Base-by-base conservation (phyloP, 1,140 invertebrate genomes). In the Zaprionus africanus region DNA sequence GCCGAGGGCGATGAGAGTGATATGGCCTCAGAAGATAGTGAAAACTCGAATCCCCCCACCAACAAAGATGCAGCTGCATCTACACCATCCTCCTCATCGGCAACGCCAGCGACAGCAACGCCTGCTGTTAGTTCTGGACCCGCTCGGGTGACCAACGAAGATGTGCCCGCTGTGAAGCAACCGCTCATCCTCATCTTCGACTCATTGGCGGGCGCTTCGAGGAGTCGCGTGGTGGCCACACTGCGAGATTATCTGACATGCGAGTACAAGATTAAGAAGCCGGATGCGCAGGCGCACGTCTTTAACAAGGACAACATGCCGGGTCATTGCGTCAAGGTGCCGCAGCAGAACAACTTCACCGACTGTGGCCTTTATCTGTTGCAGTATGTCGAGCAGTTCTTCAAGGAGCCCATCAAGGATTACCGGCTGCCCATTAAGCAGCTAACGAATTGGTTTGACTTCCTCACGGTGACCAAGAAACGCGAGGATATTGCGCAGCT, bases 311-410 rank as follows among this genome's bases (percentile, higher is more conserved):
- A 96, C 85, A 96, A 96, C 22, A 97, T 98, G 62, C 97, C 96
- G 90, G 98, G 98, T 4, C 95, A 95, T 58, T 95, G 95, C 83
- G 96, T 97, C 0, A 97, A 97, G 94, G 97, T 99, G 68, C 98
- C 98, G 19, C 98, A 99, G 91, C 99, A 99, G 94, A 98, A 96
- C 70, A 99, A 99, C 94, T 98, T 96, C 92, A 98, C 96, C 43
- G 99, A 99, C 93, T 99, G 99, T 94, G 99, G 99, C 4, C 94
- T 99, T 6, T 99, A 98, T 93, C 93, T 99, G 46, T 94, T 99
- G 36, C 98, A 99, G 93, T 99, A 99, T 94, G 98, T 98, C 5
- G 98, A 99, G 94, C 96, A 96, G 65, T 99, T 99, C 94, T 99
- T 99, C 91, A 95, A 96, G 95, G 94, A 95, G 90, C 96, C 96